Evolutionary conservation across 2,113 vertebrate species (phyloP).

Genomic region (Greenwoodochromis staneri): DNA sequence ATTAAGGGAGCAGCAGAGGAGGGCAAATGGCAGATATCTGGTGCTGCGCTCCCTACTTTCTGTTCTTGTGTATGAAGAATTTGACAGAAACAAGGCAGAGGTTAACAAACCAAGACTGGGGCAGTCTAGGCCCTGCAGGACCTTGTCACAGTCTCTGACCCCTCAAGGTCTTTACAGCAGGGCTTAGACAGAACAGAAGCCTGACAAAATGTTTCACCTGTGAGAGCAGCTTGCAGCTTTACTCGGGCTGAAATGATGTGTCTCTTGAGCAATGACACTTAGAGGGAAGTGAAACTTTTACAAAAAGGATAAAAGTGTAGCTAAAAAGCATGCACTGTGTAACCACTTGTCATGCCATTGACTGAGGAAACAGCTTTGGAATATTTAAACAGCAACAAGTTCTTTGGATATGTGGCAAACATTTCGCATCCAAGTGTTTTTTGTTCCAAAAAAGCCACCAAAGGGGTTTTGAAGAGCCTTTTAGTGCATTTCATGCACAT

Average conservation of each 20-base stretch:
- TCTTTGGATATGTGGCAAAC: not conserved
- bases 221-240: not conserved
- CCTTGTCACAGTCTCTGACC: constrained; percentile 25
- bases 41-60: constrained; percentile 39
- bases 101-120: constrained; percentile 34
- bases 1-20: not conserved
- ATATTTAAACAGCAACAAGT: not conserved
- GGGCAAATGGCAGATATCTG: constrained; percentile 46
- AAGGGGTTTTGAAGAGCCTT: not conserved
- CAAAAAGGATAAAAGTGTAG: not conserved
- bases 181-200: not conserved
- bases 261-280: not conserved
- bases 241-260: not conserved
- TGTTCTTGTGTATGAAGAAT: constrained; percentile 26
- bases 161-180: not conserved
- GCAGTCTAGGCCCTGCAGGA: constrained; percentile 18
- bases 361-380: not conserved
- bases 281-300: not conserved
- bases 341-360: not conserved
- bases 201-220: not conserved
- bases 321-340: not conserved
- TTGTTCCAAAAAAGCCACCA: not conserved
- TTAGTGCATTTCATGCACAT: not conserved
- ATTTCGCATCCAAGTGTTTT: not conserved
- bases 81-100: constrained; percentile 49